Evolutionary conservation across 2,797 vertebrate genomes (phyloP).

Genomic region (Syncerus caffer): DNA sequence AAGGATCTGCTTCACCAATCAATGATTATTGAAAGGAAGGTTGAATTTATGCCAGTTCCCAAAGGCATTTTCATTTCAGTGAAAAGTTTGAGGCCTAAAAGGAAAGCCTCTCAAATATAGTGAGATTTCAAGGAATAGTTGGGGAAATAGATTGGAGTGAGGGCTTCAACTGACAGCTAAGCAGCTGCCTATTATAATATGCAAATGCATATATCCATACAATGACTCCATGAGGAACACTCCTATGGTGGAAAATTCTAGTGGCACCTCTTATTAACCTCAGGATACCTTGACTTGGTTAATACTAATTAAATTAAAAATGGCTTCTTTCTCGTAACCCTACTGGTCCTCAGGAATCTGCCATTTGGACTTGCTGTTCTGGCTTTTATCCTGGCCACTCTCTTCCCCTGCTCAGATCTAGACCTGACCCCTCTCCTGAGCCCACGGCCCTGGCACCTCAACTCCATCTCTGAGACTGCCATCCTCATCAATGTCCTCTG

Average conservation of each 20-base stretch:
- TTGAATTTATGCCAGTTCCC: neutral
- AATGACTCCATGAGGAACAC: neutral
- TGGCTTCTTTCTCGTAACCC: neutral
- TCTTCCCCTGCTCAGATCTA: neutral
- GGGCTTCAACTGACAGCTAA: neutral
- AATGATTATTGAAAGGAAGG: neutral
- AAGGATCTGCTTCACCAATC: neutral
- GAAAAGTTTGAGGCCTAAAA: neutral
- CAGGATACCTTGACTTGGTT: neutral
- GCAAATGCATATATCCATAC: neutral
- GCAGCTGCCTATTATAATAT: neutral
- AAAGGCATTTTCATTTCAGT: constrained; percentile 16
- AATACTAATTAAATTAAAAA: neutral
- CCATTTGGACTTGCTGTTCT: neutral
- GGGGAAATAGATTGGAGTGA: neutral
- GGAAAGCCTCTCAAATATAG: neutral
- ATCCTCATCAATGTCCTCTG: neutral
- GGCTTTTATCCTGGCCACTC: neutral
- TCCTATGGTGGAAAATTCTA: neutral
- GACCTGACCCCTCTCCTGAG: neutral
- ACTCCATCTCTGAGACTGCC: too few relatives aligned
- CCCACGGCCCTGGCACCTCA: neutral
- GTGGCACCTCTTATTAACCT: neutral
- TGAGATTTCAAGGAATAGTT: neutral
- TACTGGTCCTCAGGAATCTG: neutral